Evolutionary conservation across 2,113 vertebrate species (phyloP), one percentile per base, ranked within the genome.

Genomic region (Pelecanoides urinatrix): DNA sequence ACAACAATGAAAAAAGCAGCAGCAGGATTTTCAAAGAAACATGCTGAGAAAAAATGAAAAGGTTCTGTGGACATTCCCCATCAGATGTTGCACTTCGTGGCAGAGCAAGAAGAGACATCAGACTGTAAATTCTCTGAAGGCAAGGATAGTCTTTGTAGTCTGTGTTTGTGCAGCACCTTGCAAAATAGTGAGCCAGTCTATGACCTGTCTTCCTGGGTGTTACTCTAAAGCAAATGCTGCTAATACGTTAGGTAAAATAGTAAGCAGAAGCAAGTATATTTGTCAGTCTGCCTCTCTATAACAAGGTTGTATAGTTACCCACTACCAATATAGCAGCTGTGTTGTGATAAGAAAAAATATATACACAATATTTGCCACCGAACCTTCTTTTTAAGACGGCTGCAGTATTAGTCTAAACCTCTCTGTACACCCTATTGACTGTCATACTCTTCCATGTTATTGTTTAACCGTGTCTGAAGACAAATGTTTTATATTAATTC

Each of bases 401-500:
- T 90, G 59, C 32, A 63, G 49, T 49, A 44, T 63, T 67, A 82
- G 34, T 49, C 52, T 91, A 80, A 92, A 79, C 42, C 17, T 93
- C 58, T 49, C 40, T 23, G 32, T 52, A 40, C 40, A 75, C 47
- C 22, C 34, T 61, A 14, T 59, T 84, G 63, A 75, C 76, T 85
- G 16, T 78, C 17, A 5, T 70, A 78, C 32, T 72, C 44, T 86
- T 95, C 68, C 45, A 21, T 72, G 45, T 87, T 89, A 74, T 49
- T 90, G 44, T 79, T 90, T 92, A 91, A 96, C 61, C 0, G 1
- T 92, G 80, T 92, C 93, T 75, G 89, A 96, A 94, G 92, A 92
- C 91, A 94, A 96, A 94, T 96, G 92, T 93, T 97, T 92, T 96
- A 47, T 95, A 97, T 97, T 96, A 95, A 95, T 96, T 96, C 90